Conservation (phyloP, 1,140 invertebrate genomes). For the Heliconius hermathena region DNA sequence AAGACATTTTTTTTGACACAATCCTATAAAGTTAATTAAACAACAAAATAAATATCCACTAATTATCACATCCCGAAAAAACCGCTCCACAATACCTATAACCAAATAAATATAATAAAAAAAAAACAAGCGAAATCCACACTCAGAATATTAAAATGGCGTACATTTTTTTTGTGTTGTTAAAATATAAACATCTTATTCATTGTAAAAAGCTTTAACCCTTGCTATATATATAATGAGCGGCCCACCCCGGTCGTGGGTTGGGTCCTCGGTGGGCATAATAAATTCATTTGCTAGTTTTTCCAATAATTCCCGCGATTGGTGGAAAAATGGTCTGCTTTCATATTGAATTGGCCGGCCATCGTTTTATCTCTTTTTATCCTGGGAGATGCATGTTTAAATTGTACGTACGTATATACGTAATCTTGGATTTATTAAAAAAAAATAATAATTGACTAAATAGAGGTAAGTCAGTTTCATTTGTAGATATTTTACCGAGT, state of each 20-base stretch:
- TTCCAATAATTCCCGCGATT: conserved; percentile 69
- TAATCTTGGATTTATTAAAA: not conserved
- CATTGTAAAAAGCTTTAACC: conserved; percentile 37
- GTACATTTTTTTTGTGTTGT: not conserved
- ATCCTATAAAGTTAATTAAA: no score
- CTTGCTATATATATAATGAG: conserved; percentile 38
- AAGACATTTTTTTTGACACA: no score
- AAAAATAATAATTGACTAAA: not conserved
- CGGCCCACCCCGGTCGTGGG: conserved; percentile 34
- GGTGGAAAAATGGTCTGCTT: conserved; percentile 71
- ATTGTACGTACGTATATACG: conserved; percentile 25
- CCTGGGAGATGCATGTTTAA: conserved; percentile 36
- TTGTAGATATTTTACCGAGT: no score
- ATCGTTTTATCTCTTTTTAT: conserved; percentile 62
- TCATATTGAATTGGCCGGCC: conserved; percentile 53
- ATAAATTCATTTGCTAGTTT: conserved; percentile 76
- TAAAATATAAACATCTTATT: conserved; percentile 21
- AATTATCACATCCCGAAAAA: no score
- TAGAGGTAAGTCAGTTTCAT: no score
- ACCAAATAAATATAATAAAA: no score
- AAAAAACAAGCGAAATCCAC: no score
- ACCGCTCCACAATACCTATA: no score
- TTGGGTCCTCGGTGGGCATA: conserved; percentile 49
- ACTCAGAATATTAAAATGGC: not conserved
- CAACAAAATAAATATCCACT: no score